Percentiles rank a stretch among this genome's conserved stretches.
Conservation (phyloP, 2,888 invertebrate species). For the Drepanosiphum platanoidis region DNA sequence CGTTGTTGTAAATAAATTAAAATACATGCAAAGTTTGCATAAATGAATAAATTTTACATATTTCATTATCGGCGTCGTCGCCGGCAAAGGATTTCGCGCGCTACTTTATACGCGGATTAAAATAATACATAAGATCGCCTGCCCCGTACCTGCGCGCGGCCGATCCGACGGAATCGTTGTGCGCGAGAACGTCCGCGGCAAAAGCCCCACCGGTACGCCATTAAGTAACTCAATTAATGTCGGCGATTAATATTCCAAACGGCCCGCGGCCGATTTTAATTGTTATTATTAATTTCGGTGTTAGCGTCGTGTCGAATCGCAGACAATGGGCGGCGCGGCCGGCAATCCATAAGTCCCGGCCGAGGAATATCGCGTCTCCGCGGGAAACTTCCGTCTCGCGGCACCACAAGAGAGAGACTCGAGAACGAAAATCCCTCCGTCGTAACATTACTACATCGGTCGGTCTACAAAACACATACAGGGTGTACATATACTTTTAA, state of each 20-base stretch:
- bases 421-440: conserved; percentile 55
- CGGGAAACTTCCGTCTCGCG: conserved; percentile 38
- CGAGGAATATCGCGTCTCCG: neutral
- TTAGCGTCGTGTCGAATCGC: conserved; percentile 36
- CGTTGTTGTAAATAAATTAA: neutral
- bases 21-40: neutral
- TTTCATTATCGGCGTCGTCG: conserved; percentile 26
- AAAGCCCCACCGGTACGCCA: conserved; percentile 22
- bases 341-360: conserved; percentile 5
- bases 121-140: conserved; percentile 38
- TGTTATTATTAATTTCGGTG: conserved; percentile 60
- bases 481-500: too few species aligned
- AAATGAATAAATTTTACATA: neutral
- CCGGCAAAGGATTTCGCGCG: neutral
- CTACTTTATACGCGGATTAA: conserved; percentile 37
- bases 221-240: conserved; percentile 48
- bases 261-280: conserved; percentile 51
- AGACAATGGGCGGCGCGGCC: neutral
- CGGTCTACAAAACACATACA: neutral
- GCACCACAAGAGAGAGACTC: conserved; percentile 48
- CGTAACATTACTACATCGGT: too few species aligned
- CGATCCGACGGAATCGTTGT: conserved; percentile 47
- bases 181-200: conserved; percentile 28
- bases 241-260: conserved; percentile 60
- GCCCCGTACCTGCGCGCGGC: neutral